These are phyloP conservation scores for Oryzias curvinotus DNA, from an alignment of 2,113 vertebrate species.

Conservation along the genomic window DNA sequence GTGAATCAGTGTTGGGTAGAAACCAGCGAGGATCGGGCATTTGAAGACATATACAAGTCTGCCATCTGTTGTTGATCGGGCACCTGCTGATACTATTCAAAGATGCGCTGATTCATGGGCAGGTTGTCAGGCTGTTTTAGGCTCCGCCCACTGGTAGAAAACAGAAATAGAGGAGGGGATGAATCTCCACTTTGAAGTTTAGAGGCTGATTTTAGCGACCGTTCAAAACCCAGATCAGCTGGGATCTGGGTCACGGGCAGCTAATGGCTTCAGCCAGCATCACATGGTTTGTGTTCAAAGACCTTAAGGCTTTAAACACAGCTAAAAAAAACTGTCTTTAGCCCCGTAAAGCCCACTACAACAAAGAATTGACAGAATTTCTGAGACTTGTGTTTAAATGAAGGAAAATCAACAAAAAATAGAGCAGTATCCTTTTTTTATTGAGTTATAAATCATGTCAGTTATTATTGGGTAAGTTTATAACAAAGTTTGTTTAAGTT, in stretches of 20 bases:
- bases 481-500: too few species aligned
- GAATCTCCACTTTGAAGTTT: background rate
- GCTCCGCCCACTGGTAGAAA: background rate
- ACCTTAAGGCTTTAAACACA: too few species aligned
- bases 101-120: constrained; percentile 49
- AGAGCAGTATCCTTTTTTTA: too few species aligned
- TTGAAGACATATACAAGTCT: constrained; percentile 54
- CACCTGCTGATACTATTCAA: constrained; percentile 34
- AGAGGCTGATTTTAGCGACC: background rate
- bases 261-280: background rate
- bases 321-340: too few species aligned
- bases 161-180: background rate
- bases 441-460: too few species aligned
- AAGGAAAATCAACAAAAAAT: too few species aligned
- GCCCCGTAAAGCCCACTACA: too few species aligned
- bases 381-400: too few species aligned
- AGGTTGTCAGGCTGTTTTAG: constrained; percentile 30
- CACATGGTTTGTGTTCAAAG: too few species aligned
- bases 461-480: too few species aligned
- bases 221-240: background rate
- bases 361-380: too few species aligned
- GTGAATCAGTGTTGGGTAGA: constrained; percentile 63
- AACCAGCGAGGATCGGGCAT: constrained; percentile 49
- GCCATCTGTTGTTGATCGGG: constrained; percentile 70
- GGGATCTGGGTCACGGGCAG: background rate